A percentile compares a stretch with the other conserved stretches of the same genome.
Evolutionary conservation across 2,797 vertebrate species (phyloP).

Genomic region (Pyrocephalus nanus): DNA sequence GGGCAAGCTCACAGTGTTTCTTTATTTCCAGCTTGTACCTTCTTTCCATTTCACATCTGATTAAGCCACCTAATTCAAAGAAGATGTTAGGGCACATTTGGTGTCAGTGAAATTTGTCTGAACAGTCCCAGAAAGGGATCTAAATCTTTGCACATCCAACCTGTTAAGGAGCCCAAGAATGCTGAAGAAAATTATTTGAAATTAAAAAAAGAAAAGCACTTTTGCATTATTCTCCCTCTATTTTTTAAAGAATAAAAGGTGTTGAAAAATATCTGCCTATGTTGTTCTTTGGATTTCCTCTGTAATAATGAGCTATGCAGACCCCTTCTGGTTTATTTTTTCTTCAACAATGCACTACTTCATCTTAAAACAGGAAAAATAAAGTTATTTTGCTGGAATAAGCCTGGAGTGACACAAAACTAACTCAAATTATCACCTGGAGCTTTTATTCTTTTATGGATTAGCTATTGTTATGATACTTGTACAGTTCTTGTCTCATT

Average conservation of each 20-base stretch:
- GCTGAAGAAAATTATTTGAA: background rate
- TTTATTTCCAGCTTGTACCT: background rate
- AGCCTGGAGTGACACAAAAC: background rate
- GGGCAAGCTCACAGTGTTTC: background rate
- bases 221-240: background rate
- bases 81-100: background rate
- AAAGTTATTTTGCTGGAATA: background rate
- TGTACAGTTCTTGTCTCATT: background rate
- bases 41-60: background rate
- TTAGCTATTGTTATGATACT: background rate
- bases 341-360: background rate
- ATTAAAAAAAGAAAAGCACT: background rate
- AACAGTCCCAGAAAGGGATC: background rate
- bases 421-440: background rate
- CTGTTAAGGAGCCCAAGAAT: background rate
- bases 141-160: background rate
- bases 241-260: background rate
- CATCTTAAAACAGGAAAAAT: background rate
- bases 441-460: background rate
- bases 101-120: background rate
- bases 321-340: background rate
- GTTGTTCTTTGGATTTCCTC: background rate
- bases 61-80: slow-evolving; percentile 3
- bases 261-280: background rate
- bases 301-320: background rate